Conservation (phyloP, 2,888 invertebrate genomes). For the Nomada ferruginata region DNA sequence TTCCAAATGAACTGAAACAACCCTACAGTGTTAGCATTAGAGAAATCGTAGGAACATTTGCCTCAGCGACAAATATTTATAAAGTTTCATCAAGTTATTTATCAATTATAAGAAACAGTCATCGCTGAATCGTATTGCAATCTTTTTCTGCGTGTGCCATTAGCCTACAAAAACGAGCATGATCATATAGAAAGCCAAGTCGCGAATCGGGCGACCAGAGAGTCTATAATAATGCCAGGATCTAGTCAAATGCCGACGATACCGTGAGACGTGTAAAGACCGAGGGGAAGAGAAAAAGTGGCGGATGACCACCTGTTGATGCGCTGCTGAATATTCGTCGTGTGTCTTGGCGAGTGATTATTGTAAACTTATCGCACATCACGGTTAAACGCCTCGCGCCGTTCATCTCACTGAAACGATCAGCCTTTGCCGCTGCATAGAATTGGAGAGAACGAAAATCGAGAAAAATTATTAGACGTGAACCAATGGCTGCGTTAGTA, state of each 20-base stretch:
- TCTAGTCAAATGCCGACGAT: constrained; percentile 60
- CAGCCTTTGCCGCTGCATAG: no score
- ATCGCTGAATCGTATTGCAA: background rate
- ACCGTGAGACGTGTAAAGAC: constrained; percentile 52
- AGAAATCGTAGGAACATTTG: no score
- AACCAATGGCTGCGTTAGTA: background rate
- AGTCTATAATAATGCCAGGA: constrained; percentile 50
- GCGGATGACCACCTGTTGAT: constrained; percentile 79
- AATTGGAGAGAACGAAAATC: background rate
- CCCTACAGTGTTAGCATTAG: no score
- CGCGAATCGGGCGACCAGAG: constrained; percentile 9
- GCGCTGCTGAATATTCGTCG: constrained; percentile 74
- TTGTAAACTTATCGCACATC: constrained; percentile 60
- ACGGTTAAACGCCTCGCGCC: constrained; percentile 3
- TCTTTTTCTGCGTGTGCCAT: background rate
- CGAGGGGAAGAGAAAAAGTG: constrained; percentile 64
- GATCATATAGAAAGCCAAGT: background rate
- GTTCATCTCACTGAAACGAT: background rate
- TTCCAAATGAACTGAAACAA: no score
- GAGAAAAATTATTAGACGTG: constrained; percentile 9
- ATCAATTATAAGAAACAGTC: background rate
- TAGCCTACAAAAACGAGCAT: background rate
- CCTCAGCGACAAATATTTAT: no score
- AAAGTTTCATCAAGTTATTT: background rate
- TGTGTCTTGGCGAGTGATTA: constrained; percentile 70